Evolutionary conservation across 2,797 vertebrate species (phyloP).

Genomic region (Prionace glauca): DNA sequence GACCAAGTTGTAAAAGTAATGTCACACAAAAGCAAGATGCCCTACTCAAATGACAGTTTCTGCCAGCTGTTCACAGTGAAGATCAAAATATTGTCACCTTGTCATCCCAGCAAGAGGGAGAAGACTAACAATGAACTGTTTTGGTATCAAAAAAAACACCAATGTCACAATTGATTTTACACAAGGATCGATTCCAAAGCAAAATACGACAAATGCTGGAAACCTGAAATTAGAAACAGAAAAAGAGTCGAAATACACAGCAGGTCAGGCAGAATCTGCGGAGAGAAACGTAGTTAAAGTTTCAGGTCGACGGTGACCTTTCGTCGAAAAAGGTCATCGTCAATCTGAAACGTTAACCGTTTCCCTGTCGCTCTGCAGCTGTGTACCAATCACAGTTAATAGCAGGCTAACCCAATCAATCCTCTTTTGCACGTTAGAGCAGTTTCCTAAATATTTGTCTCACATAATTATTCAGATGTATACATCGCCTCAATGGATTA

Average conservation of each 20-base stretch:
- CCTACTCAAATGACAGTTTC: background rate
- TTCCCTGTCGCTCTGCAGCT: too few species aligned
- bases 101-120: background rate
- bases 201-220: background rate
- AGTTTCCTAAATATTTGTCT: background rate
- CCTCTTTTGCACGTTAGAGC: background rate
- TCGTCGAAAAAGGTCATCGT: too few species aligned
- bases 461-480: background rate
- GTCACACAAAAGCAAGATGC: background rate
- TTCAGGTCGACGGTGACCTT: too few species aligned
- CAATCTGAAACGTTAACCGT: background rate
- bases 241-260: background rate
- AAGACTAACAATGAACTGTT: background rate
- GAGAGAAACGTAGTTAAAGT: too few species aligned
- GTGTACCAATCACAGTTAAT: background rate
- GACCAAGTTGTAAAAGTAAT: background rate
- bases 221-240: background rate
- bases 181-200: background rate
- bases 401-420: background rate
- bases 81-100: background rate
- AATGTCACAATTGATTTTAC: background rate
- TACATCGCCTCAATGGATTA: background rate
- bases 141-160: background rate
- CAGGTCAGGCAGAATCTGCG: background rate
- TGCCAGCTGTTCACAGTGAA: background rate